Evolutionary conservation across 2,797 vertebrate species (phyloP).

Genomic region (Coluber constrictor): DNA sequence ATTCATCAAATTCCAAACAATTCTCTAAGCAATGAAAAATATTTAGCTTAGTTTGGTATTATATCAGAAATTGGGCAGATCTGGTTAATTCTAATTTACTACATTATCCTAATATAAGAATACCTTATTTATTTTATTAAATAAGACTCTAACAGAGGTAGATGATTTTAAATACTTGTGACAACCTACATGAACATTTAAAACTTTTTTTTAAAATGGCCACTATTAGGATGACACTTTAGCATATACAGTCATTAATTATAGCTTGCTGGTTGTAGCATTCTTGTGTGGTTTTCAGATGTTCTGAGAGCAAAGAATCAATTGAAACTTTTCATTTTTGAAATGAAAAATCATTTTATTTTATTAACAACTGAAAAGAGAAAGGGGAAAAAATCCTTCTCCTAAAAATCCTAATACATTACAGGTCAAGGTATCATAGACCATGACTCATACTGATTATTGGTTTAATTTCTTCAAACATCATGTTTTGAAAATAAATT

Average conservation of each 20-base stretch:
- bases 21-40: background rate
- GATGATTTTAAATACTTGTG: background rate
- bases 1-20: background rate
- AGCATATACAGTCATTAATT: background rate
- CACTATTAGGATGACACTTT: background rate
- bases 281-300: slow-evolving; percentile 20
- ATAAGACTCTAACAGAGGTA: background rate
- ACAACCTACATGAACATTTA: background rate
- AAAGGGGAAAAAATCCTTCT: background rate
- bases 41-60: background rate
- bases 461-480: slow-evolving; percentile 64
- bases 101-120: background rate
- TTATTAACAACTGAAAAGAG: slow-evolving; percentile 30
- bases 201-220: background rate
- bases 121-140: background rate
- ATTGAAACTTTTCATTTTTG: slow-evolving; percentile 12
- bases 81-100: background rate
- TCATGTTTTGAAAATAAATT: slow-evolving; percentile 70
- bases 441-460: slow-evolving; percentile 38
- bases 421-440: slow-evolving; percentile 47
- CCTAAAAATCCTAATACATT: background rate
- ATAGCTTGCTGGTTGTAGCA: background rate
- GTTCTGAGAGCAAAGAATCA: slow-evolving; percentile 36
- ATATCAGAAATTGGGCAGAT: background rate
- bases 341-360: slow-evolving; percentile 43